phyloP scores from a whole-genome alignment of 2,797 vertebrate species.

The Gorsachius magnificus region DNA sequence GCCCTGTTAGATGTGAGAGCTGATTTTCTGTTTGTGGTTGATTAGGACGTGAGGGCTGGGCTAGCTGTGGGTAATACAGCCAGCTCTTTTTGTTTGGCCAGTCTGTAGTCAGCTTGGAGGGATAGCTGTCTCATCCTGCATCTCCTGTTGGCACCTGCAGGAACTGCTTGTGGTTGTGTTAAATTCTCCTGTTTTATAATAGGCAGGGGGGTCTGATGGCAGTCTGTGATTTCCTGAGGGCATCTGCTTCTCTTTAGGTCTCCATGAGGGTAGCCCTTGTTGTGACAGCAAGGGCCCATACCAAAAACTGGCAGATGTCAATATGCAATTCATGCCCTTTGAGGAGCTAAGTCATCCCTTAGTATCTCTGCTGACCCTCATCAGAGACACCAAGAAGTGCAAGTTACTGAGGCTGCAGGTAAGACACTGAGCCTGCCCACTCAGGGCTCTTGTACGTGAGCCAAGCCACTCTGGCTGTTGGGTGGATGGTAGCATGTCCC shows the following conservation, averaged over 20 bases:
- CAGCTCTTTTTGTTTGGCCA: background rate
- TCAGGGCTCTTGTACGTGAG: fast-evolving
- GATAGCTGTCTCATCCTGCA: background rate
- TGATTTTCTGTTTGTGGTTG: background rate
- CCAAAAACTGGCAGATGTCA: background rate
- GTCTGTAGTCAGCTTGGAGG: background rate
- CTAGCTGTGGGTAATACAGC: background rate
- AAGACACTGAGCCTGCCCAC: background rate
- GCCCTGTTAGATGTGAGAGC: background rate
- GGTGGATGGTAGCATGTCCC: background rate
- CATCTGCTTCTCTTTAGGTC: background rate
- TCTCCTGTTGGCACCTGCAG: background rate
- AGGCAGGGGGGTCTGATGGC: background rate
- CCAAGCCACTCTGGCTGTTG: background rate
- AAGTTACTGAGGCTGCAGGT: background rate
- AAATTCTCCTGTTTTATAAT: background rate
- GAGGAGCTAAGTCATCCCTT: background rate
- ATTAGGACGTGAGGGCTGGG: background rate
- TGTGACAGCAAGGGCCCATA: background rate
- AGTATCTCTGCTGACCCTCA: background rate
- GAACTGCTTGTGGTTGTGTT: background rate
- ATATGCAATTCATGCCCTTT: background rate
- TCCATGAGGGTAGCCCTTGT: background rate
- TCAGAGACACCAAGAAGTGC: background rate
- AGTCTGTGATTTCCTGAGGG: background rate